These are phyloP conservation scores for Orestias chungarensis DNA, from an alignment of 2,797 vertebrate genomes.

Conservation along the genomic window DNA sequence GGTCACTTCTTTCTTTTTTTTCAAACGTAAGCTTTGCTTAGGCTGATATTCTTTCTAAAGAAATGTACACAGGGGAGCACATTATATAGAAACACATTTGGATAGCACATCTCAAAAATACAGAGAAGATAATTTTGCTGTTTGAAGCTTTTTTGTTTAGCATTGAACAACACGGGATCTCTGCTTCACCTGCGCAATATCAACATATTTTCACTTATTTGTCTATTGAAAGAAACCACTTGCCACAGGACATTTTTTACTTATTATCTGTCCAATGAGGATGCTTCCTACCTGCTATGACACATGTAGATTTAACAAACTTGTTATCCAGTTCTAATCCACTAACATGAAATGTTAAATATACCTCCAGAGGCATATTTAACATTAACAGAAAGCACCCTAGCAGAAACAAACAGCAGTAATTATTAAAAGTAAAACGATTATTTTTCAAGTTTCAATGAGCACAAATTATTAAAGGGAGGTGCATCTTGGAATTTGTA, in stretches of 20 bases:
- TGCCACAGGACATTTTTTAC: background rate
- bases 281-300: background rate
- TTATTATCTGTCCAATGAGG: background rate
- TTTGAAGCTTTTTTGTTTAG: constrained; percentile 36
- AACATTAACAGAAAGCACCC: no score
- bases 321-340: no score
- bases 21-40: constrained; percentile 36
- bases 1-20: constrained; percentile 45
- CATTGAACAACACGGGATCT: background rate
- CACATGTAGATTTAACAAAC: background rate
- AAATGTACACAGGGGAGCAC: constrained; percentile 56
- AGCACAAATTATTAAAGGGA: no score
- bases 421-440: no score
- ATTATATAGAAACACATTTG: constrained; percentile 56
- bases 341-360: no score
- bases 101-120: constrained; percentile 62
- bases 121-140: constrained; percentile 55
- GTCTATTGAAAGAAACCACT: background rate
- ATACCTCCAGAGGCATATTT: no score
- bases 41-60: constrained; percentile 68
- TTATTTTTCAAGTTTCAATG: no score
- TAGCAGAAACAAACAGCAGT: no score
- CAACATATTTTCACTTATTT: background rate
- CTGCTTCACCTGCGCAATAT: background rate
- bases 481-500: no score